A percentile compares a stretch with the other conserved stretches of the same genome.
phyloP scores from a whole-genome alignment of 2,888 invertebrate genomes.

The Zaprionus lineosus region DNA sequence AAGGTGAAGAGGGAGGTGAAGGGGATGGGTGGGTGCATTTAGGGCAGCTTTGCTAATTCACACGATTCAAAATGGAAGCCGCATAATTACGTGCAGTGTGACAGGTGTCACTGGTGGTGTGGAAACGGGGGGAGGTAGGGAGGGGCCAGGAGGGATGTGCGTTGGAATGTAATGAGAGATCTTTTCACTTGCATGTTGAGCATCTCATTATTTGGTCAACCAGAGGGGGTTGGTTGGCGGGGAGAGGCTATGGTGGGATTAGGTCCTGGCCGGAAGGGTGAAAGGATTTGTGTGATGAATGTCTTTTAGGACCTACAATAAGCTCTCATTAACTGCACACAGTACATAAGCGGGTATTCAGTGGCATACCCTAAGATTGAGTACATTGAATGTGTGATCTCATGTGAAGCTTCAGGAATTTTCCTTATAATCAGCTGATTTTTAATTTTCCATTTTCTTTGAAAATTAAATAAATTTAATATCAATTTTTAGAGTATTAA shows the following conservation, averaged over 20 bases:
- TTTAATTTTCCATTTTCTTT: no score
- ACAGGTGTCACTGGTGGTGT: neutral
- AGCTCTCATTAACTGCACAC: slow-evolving; percentile 41
- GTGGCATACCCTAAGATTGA: slow-evolving; percentile 10
- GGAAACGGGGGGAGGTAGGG: neutral
- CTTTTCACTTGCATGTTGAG: slow-evolving; percentile 23
- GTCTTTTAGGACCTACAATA: slow-evolving; percentile 35
- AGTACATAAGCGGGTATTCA: neutral
- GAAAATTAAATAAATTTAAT: no score
- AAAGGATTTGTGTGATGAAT: neutral
- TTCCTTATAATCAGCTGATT: no score
- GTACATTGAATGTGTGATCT: no score
- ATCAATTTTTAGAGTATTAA: neutral
- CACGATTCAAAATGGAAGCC: slow-evolving; percentile 56
- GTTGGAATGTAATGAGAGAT: slow-evolving; percentile 7
- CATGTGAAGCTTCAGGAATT: no score
- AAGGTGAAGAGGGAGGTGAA: neutral
- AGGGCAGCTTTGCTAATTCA: slow-evolving; percentile 54
- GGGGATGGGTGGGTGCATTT: slow-evolving; percentile 26
- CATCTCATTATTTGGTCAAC: slow-evolving; percentile 29
- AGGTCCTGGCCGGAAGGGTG: no score
- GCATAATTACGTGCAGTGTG: slow-evolving; percentile 18
- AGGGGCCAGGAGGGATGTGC: neutral
- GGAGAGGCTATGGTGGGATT: neutral
- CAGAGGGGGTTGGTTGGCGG: neutral